These are phyloP conservation scores for Agonopterix heracliana DNA, from an alignment of 2,888 invertebrate genomes.

Conservation along the genomic window DNA sequence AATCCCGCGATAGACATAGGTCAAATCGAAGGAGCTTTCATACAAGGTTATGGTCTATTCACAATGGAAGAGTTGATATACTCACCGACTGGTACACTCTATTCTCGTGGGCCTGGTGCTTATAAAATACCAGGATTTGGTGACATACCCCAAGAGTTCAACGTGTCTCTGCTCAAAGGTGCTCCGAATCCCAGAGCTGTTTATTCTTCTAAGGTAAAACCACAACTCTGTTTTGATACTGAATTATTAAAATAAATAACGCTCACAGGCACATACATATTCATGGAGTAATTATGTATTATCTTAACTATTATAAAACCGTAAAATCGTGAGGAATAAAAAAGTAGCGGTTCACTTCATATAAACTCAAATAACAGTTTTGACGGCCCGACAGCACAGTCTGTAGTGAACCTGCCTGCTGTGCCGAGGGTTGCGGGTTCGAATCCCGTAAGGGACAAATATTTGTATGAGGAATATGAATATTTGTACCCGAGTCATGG, in stretches of 20 bases:
- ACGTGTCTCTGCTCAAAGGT: slow-evolving; percentile 94
- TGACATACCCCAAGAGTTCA: slow-evolving; percentile 94
- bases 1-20: slow-evolving; percentile 98
- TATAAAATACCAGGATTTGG: slow-evolving; percentile 96
- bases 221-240: neutral
- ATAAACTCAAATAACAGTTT: too few relatives aligned
- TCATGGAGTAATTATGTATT: too few relatives aligned
- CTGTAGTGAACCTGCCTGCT: too few relatives aligned
- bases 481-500: too few relatives aligned
- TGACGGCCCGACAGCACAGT: too few relatives aligned
- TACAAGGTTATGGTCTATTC: slow-evolving; percentile 95
- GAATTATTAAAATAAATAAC: neutral
- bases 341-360: too few relatives aligned
- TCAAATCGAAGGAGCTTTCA: slow-evolving; percentile 96
- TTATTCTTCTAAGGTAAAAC: slow-evolving; percentile 92
- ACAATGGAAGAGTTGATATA: slow-evolving; percentile 93
- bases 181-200: slow-evolving; percentile 93
- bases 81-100: slow-evolving; percentile 87
- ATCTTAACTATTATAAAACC: too few relatives aligned
- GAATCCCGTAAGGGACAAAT: too few relatives aligned
- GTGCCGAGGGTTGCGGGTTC: too few relatives aligned
- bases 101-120: slow-evolving; percentile 92
- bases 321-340: too few relatives aligned
- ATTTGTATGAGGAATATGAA: too few relatives aligned
- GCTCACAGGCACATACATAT: neutral